Conservation (phyloP, 2,113 vertebrate genomes). For the Sinocyclocheilus rhinocerous region DNA sequence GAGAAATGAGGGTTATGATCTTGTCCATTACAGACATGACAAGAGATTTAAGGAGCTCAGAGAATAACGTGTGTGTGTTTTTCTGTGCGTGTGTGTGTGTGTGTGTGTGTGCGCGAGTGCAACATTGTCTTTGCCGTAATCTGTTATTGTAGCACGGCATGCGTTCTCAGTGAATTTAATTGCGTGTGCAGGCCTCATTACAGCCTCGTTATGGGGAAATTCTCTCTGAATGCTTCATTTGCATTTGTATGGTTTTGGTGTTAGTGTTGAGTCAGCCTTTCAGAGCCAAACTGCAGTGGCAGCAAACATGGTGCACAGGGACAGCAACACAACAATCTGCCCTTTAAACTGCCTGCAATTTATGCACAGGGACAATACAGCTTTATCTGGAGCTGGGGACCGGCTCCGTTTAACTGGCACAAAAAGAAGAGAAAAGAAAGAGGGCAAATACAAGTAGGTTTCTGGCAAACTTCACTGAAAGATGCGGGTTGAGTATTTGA, state of each 20-base stretch:
- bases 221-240: constrained; percentile 42
- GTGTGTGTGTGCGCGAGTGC: background rate
- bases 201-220: constrained; percentile 29
- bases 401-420: constrained; percentile 1
- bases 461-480: background rate
- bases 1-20: constrained; percentile 42
- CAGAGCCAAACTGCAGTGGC: constrained; percentile 31
- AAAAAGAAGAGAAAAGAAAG: background rate
- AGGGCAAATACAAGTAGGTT: background rate
- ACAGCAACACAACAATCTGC: constrained; percentile 17
- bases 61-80: constrained; percentile 10
- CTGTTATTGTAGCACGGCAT: constrained; percentile 16
- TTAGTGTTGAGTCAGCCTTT: constrained; percentile 38
- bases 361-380: constrained; percentile 23
- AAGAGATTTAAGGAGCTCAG: constrained; percentile 37
- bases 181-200: constrained; percentile 43
- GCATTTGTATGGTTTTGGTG: constrained; percentile 37
- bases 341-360: constrained; percentile 30
- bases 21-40: constrained; percentile 41
- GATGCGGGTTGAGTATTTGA: background rate
- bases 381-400: constrained; percentile 37
- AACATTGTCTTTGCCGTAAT: constrained; percentile 32
- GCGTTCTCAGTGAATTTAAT: constrained; percentile 22
- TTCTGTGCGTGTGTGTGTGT: background rate
- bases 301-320: constrained; percentile 11